A percentile compares a stretch with the other conserved stretches of the same genome.
Evolutionary conservation across 2,888 invertebrate genomes (phyloP).

Genomic region (Nebria brevicollis): DNA sequence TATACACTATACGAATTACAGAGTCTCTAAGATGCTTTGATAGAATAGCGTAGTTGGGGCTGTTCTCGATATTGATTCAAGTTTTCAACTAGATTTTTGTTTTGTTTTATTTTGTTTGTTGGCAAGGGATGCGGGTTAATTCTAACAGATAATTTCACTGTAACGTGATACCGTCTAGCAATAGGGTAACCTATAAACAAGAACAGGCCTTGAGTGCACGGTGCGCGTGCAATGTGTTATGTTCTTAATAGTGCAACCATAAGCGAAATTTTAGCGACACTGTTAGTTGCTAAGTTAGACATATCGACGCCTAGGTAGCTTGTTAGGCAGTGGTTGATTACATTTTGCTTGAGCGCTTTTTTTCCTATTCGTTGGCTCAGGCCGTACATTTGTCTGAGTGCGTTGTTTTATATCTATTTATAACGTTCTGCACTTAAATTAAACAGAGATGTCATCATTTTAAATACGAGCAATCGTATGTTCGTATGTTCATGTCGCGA

Average conservation of each 20-base stretch:
- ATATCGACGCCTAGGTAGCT: background rate
- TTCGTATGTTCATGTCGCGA: background rate
- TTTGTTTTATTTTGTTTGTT: constrained; percentile 8
- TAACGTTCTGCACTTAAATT: background rate
- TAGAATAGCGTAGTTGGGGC: background rate
- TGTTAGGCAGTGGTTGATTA: background rate
- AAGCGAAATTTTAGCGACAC: background rate
- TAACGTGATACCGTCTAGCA: background rate
- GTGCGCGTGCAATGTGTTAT: background rate
- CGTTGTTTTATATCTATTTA: background rate
- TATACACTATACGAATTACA: too few species aligned
- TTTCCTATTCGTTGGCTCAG: background rate
- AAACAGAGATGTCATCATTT: constrained; percentile 1
- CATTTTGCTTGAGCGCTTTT: background rate
- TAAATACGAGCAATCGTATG: background rate
- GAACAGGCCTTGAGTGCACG: background rate
- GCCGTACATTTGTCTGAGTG: background rate
- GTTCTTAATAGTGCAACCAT: too few species aligned
- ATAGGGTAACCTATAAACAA: background rate
- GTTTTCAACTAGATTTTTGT: constrained; percentile 15
- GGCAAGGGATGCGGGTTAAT: constrained; percentile 34
- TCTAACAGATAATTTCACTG: background rate
- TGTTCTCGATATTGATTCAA: constrained; percentile 32
- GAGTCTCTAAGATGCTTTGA: background rate
- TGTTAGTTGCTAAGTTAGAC: background rate